phyloP scores from a whole-genome alignment of 2,797 vertebrate species.

The Pogoniulus pusillus region DNA sequence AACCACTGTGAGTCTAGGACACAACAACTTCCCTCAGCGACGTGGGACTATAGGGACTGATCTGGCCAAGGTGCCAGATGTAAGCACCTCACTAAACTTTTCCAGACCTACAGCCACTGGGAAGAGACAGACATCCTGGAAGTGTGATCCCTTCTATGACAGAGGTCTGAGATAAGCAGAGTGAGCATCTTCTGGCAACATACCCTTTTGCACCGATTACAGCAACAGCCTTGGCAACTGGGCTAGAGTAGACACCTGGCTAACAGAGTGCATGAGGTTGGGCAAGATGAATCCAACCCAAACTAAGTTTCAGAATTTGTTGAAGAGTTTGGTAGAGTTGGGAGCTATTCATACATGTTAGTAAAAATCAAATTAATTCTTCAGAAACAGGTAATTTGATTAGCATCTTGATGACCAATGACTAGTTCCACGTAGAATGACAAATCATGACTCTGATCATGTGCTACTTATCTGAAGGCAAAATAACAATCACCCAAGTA shows the following conservation, averaged over 20 bases:
- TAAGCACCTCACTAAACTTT: not conserved
- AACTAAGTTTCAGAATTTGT: not conserved
- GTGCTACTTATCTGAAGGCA: not conserved
- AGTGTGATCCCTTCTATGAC: not conserved
- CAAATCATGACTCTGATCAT: conserved; percentile 7
- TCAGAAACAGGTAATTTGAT: not conserved
- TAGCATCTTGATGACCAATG: conserved; percentile 33
- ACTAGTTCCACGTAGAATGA: conserved; percentile 38
- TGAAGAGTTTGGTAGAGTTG: not conserved
- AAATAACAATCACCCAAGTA: not conserved
- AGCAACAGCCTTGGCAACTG: not conserved
- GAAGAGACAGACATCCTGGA: not conserved
- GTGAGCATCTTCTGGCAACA: not conserved
- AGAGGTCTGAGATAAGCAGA: not conserved
- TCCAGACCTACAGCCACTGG: not conserved
- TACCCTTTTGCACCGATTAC: rapidly evolving
- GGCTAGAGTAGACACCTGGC: not conserved
- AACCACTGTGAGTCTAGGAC: not conserved
- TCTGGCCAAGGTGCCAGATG: not conserved
- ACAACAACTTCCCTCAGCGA: rapidly evolving
- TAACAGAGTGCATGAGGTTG: not conserved
- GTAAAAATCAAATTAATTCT: not conserved
- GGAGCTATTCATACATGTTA: not conserved
- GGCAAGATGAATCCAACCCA: not conserved
- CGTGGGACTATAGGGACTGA: not conserved